Base-by-base conservation (phyloP, 2,797 vertebrate genomes). In the Lepilemur ruficaudatus region DNA sequence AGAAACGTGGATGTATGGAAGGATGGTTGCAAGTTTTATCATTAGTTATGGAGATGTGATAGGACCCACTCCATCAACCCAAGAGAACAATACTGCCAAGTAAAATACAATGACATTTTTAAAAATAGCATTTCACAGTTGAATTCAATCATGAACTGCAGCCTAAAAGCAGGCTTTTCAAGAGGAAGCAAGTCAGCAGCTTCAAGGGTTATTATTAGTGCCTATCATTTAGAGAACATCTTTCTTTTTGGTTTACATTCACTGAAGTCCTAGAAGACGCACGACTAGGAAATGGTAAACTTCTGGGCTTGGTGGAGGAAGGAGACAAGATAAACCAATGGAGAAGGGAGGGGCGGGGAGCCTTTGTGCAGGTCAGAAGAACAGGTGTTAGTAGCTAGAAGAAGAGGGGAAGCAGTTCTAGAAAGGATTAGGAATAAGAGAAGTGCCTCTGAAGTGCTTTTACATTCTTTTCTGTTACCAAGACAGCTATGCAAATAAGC, bases 61-160 rank as follows among this genome's bases (percentile, higher is more conserved):
- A 65, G 69, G 80, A 75, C 57, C 41, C 67, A 91, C 43, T 92
- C 91, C 76, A 93, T 95, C 91, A 89, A 67, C 91, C 76, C 67
- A 52, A 88, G 50, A 73, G 83, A 93, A 96, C 25, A 97, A 73
- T 73, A 72, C 83, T 86, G 81, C 89, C 95, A 97, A 86, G 89
- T 81, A 92, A 94, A 95, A 97, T 48, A 93, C 85, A 97, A 52
- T 69, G 80, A 91, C 61, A 35, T 75, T 84, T 83, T 97, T 93
- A 97, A 97, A 98, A 97, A 97, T 95, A 95, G 93, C 95, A 75
- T 96, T 97, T 95, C 93, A 80, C 76, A 97, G 89, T 89, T 93
- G 91, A 90, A 87, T 93, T 93, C 92, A 93, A 75, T 95, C 93
- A 96, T 88, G 94, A 96, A 80, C 94, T 92, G 52, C 80, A 96